phyloP scores from a whole-genome alignment of 2,888 invertebrate species.

The Lasius platythorax region DNA sequence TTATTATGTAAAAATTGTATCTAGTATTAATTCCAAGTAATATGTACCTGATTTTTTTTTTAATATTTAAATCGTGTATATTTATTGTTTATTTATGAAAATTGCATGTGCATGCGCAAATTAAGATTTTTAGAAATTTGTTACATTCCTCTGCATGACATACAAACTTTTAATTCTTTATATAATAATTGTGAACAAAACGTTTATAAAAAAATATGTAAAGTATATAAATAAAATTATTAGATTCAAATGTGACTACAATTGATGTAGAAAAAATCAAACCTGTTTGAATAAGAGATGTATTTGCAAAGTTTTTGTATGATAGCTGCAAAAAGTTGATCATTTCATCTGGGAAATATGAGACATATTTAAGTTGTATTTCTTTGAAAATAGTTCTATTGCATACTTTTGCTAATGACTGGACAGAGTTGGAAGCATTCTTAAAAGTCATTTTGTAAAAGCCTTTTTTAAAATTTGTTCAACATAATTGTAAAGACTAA shows the following conservation, averaged over 20 bases:
- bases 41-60: conserved; percentile 46
- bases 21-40: conserved; percentile 24
- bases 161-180: background rate
- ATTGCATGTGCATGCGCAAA: conserved; percentile 50
- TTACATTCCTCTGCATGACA: background rate
- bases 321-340: background rate
- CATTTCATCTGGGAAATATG: too few relatives aligned
- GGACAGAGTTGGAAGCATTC: too few relatives aligned
- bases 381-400: too few relatives aligned
- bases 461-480: too few relatives aligned
- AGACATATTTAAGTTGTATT: too few relatives aligned
- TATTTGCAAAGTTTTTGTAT: background rate
- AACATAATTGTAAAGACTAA: background rate
- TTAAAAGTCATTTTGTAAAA: too few relatives aligned
- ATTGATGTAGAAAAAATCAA: conserved; percentile 2
- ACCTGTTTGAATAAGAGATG: background rate
- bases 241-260: background rate
- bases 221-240: conserved; percentile 24
- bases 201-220: conserved; percentile 12
- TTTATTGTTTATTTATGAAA: conserved; percentile 67
- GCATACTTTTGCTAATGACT: too few relatives aligned
- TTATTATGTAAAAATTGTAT: conserved; percentile 1
- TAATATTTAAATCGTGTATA: conserved; percentile 25
- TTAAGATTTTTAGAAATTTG: conserved; percentile 57
- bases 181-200: conserved; percentile 17